phyloP scores from a whole-genome alignment of 1,140 invertebrate genomes.

The Papilio xuthus region DNA sequence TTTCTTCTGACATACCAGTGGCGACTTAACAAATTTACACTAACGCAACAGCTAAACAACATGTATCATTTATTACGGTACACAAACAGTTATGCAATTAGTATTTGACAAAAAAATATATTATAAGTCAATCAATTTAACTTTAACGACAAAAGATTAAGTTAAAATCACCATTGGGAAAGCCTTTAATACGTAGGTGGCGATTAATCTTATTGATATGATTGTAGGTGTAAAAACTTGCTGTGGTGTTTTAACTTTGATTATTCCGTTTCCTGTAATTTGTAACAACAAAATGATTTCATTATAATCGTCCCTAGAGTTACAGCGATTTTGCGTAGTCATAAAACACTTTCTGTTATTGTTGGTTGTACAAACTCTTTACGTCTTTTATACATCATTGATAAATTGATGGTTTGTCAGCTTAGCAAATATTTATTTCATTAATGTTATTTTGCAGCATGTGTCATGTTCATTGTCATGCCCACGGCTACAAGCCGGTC shows the following conservation, averaged over 20 bases:
- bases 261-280: conserved; percentile 15
- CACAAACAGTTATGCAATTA: conserved; percentile 17
- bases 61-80: conserved; percentile 8
- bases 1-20: neutral
- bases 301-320: neutral
- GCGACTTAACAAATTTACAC: neutral
- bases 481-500: neutral
- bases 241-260: neutral
- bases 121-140: conserved; percentile 18
- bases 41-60: neutral
- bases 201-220: conserved; percentile 23
- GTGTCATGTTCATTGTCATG: neutral
- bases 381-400: neutral
- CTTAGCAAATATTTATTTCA: neutral
- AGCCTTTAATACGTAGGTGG: conserved; percentile 14
- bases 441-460: neutral
- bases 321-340: neutral
- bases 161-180: conserved; percentile 17
- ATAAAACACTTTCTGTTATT: neutral
- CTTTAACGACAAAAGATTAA: conserved; percentile 22
- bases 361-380: neutral
- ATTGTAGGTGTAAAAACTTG: conserved; percentile 19
- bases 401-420: neutral
- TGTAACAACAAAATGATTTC: neutral
- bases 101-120: conserved; percentile 15